Conservation (phyloP, 2,888 invertebrate species). For the Patella ulyssiponensis region DNA sequence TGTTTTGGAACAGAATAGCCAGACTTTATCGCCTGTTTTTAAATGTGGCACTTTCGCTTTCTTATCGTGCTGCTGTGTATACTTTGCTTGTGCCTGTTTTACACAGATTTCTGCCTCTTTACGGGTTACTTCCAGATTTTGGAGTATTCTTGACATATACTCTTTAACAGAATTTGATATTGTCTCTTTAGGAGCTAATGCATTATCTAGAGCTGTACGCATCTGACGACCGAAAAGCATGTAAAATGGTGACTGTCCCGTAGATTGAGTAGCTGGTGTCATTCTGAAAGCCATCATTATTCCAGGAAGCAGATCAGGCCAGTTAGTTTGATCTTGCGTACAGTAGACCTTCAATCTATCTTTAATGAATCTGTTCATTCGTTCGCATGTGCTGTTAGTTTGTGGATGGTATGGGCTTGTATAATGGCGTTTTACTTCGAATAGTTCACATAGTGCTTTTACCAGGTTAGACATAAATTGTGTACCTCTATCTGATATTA, state of each 20-base stretch:
- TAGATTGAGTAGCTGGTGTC: conserved; percentile 15
- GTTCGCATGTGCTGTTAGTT: conserved; percentile 19
- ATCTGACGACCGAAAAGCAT: conserved; percentile 24
- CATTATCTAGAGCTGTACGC: conserved; percentile 4
- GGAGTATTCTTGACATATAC: conserved; percentile 11
- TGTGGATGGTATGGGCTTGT: conserved; percentile 20
- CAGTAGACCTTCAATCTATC: conserved; percentile 12
- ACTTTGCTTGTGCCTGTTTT: conserved; percentile 2
- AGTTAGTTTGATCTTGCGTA: background rate
- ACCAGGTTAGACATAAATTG: conserved; percentile 34
- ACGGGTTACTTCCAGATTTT: conserved; percentile 1
- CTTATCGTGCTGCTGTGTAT: conserved; percentile 11
- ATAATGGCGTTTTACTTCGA: conserved; percentile 5
- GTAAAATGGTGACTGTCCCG: conserved; percentile 19
- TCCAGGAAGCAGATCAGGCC: conserved; percentile 18
- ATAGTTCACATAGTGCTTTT: conserved; percentile 14
- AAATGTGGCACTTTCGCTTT: conserved; percentile 17
- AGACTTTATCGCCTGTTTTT: conserved; percentile 14
- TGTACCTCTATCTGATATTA: conserved; percentile 37
- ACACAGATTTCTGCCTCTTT: conserved; percentile 17
- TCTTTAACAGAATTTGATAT: background rate
- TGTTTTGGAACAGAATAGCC: conserved; percentile 20
- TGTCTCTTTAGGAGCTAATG: conserved; percentile 4
- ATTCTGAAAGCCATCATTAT: conserved; percentile 21
- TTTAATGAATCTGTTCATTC: conserved; percentile 19